phyloP scores from a whole-genome alignment of 2,888 invertebrate genomes.

The Tortricodes alternella region DNA sequence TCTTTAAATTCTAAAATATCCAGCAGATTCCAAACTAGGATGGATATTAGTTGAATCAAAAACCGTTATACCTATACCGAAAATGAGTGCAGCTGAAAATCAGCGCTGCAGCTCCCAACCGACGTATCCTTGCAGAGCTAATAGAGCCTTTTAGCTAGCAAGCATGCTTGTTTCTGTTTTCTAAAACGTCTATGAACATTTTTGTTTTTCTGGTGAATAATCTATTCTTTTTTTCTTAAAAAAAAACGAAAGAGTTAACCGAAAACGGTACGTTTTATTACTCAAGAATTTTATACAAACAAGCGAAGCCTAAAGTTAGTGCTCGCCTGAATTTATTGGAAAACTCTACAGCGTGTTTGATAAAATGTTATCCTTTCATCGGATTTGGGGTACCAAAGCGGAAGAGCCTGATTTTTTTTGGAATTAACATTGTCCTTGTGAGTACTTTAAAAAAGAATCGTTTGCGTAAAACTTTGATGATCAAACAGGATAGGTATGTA shows the following conservation, averaged over 20 bases:
- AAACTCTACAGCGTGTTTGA: slow-evolving; percentile 56
- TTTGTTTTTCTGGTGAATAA: too few species aligned
- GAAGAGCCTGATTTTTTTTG: slow-evolving; percentile 1
- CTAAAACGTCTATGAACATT: too few species aligned
- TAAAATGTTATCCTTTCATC: slow-evolving; percentile 51
- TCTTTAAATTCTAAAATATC: too few species aligned
- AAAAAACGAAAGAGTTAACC: background rate
- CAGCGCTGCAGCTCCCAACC: too few species aligned
- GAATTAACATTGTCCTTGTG: background rate
- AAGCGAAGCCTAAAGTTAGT: slow-evolving; percentile 57
- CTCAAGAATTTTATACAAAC: slow-evolving; percentile 53
- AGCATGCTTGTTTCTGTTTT: too few species aligned
- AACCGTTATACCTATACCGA: too few species aligned
- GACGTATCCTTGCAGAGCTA: too few species aligned
- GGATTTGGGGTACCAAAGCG: slow-evolving; percentile 35
- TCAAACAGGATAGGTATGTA: too few species aligned
- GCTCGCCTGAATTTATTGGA: slow-evolving; percentile 62
- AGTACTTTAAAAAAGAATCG: background rate
- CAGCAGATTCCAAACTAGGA: too few species aligned
- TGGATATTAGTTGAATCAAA: too few species aligned
- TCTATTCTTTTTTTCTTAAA: background rate
- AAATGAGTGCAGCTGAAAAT: too few species aligned
- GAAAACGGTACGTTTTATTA: slow-evolving; percentile 47
- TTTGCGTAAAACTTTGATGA: background rate
- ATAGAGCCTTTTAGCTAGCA: too few species aligned